Base-by-base conservation (phyloP, 1,140 invertebrate genomes). In the Frieseomelitta varia region DNA sequence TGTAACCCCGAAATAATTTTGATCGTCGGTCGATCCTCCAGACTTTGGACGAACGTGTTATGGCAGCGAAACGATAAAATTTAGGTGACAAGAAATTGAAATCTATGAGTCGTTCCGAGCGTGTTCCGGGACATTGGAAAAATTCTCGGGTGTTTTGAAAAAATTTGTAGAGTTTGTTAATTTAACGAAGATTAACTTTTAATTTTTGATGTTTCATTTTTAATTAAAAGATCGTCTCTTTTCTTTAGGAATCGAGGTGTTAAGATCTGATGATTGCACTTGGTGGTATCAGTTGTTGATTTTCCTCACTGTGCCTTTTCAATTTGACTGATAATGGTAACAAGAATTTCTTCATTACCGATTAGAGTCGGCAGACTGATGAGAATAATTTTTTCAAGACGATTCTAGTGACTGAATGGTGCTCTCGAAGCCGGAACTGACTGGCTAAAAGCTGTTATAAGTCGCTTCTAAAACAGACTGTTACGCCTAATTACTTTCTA, bases 401-500 rank as follows among this genome's bases (percentile, higher is more conserved):
- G 14, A 61, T n/a, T 61, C 58, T n/a, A 58, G 24, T 10, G 2
- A 30, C 24, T 58, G 1, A 14, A 61, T 14, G 58, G 12, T 61
- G 39, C 39, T 61, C 24, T 15, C 14, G 15, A 65, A 65, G 2
- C 15, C 1, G 17, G 27, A 65, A 47, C 27, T 19, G 34, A 47
- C 2, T 4, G 14, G 21, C 10, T 30, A 30, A 73, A 27, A 72
- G 39, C 10, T 14, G 17, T 55, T 55, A 21, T 10, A 55, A 30
- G n/a, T 55, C 10, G n/a, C 47, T 51, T 17, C 15, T 27, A 53
- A 53, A 47, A 72, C 24, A 27, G 4, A 4, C 11, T 30, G 69
- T 14, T 2, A 58, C 30, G n/a, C 30, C 51, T 74, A 74, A 74
- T 74, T 74, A 74, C 72, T 74, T 55, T 21, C 17, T 19, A 30